These are phyloP conservation scores for Pangasius mekongensis DNA, from an alignment of 2,797 vertebrate genomes.

Conservation along the genomic window DNA sequence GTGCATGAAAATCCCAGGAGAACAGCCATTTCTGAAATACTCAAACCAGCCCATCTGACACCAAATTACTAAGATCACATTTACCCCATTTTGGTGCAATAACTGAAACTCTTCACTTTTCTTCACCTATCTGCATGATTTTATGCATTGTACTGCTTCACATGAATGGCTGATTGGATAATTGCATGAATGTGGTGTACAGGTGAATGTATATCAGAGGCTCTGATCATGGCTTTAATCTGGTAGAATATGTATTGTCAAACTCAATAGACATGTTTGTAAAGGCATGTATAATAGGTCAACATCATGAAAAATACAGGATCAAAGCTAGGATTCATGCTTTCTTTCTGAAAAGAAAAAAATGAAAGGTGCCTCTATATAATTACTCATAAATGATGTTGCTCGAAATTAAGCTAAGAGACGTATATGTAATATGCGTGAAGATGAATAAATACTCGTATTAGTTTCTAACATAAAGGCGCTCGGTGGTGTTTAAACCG, in stretches of 20 bases:
- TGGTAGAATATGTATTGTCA: not conserved
- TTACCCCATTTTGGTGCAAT: too few species aligned
- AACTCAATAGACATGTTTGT: not conserved
- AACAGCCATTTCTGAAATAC: not conserved
- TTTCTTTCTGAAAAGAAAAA: not conserved
- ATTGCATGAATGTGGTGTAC: not conserved
- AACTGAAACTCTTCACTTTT: not conserved
- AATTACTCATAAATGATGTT: not conserved
- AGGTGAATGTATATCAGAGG: not conserved
- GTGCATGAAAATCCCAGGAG: not conserved
- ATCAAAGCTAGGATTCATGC: not conserved
- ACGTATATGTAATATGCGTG: not conserved
- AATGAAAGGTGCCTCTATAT: not conserved
- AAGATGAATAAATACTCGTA: not conserved
- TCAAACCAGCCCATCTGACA: not conserved
- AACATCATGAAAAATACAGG: not conserved
- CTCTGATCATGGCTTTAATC: not conserved
- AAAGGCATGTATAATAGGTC: not conserved
- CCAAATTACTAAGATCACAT: not conserved
- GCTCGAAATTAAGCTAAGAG: not conserved
- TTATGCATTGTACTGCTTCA: not conserved
- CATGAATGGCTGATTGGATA: not conserved
- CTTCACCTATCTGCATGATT: not conserved
- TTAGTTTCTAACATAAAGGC: not conserved
- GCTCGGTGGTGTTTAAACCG: not conserved